phyloP scores from a whole-genome alignment of 1,140 invertebrate genomes.

The Tetragnatha versicolor region DNA sequence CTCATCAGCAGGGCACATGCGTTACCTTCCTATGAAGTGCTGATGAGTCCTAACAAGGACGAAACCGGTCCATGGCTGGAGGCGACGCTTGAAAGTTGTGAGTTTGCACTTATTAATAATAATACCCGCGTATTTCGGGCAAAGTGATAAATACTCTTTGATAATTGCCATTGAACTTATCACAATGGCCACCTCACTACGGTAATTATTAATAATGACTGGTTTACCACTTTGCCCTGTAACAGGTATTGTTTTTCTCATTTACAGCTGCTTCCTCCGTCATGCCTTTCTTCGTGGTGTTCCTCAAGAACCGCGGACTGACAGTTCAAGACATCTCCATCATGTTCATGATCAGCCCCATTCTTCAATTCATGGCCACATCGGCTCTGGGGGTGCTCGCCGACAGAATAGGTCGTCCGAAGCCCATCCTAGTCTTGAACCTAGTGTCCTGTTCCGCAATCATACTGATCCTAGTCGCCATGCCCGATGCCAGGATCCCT shows the following conservation, averaged over 20 bases:
- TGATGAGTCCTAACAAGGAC: no score
- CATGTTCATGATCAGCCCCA: background rate
- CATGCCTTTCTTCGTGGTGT: background rate
- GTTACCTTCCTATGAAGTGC: no score
- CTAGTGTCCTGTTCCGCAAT: no score
- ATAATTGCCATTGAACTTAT: background rate
- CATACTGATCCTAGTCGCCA: background rate
- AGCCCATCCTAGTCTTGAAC: constrained; percentile 31
- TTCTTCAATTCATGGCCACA: constrained; percentile 14
- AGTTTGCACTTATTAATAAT: background rate
- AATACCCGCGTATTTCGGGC: background rate
- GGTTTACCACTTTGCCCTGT: no score
- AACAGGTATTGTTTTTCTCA: no score
- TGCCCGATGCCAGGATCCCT: background rate
- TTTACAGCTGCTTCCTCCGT: constrained; percentile 22
- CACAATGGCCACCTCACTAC: no score
- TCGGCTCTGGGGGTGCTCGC: constrained; percentile 12
- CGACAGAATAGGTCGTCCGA: constrained; percentile 37
- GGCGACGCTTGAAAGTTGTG: background rate
- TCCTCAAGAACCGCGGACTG: constrained; percentile 35
- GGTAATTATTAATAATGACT: no score
- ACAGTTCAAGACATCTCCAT: constrained; percentile 15
- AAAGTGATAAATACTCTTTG: background rate
- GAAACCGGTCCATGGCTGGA: background rate
- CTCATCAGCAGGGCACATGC: no score